A percentile compares a stretch with the other conserved stretches of the same genome.
phyloP scores from a whole-genome alignment of 2,888 invertebrate genomes.

The Leptura quadrifasciata region DNA sequence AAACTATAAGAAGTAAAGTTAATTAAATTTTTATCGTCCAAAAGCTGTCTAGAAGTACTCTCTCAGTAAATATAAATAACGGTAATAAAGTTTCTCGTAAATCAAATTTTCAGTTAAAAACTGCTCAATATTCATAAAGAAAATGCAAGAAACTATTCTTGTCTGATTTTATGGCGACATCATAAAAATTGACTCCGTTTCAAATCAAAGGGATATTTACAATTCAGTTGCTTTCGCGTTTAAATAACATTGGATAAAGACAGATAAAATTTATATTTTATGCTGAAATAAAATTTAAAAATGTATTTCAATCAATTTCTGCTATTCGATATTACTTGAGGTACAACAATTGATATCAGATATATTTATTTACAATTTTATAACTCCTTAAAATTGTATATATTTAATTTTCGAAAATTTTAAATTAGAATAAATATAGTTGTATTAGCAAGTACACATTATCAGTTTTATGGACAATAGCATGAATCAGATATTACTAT shows the following conservation, averaged over 20 bases:
- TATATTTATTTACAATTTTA: background rate
- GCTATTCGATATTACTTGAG: background rate
- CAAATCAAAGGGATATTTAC: slow-evolving; percentile 48
- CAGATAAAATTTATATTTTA: slow-evolving; percentile 53
- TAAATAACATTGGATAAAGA: slow-evolving; percentile 48
- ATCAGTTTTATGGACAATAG: too few relatives aligned
- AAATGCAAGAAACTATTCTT: slow-evolving; percentile 50
- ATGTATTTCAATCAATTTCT: slow-evolving; percentile 52
- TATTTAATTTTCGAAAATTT: too few relatives aligned
- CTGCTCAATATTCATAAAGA: slow-evolving; percentile 54
- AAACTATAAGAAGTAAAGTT: background rate
- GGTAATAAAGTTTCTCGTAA: slow-evolving; percentile 42
- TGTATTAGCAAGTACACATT: too few relatives aligned
- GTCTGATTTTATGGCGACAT: slow-evolving; percentile 52
- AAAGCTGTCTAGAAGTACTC: background rate
- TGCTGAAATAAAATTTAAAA: slow-evolving; percentile 48
- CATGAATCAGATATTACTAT: too few relatives aligned
- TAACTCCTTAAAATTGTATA: background rate
- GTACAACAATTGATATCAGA: background rate
- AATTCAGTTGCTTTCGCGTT: slow-evolving; percentile 48
- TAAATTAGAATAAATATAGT: too few relatives aligned
- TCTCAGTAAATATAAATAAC: slow-evolving; percentile 15
- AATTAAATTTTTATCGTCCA: background rate
- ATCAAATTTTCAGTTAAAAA: slow-evolving; percentile 46
- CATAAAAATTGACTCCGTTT: slow-evolving; percentile 58